Percentiles rank a stretch among this genome's conserved stretches.
phyloP scores from a whole-genome alignment of 1,140 invertebrate genomes.

The Octopus bimaculoides region DNA sequence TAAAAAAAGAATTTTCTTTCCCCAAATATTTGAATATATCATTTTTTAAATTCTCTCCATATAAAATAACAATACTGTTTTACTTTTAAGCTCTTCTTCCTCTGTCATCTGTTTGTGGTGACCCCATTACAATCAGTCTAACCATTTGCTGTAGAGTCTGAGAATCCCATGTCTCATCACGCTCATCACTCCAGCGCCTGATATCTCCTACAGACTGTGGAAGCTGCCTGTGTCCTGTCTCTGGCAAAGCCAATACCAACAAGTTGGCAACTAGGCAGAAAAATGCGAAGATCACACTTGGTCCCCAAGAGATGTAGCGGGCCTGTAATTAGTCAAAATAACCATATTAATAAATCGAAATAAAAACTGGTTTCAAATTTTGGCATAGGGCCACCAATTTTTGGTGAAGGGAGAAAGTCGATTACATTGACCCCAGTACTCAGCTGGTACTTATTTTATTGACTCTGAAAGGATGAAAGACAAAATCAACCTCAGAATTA shows the following conservation, averaged over 20 bases:
- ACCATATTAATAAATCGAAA: neutral
- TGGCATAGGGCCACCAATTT: no score
- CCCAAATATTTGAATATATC: no score
- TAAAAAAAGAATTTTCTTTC: no score
- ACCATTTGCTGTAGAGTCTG: neutral
- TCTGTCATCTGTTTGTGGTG: neutral
- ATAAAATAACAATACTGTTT: no score
- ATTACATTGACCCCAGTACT: no score
- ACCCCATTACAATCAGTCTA: neutral
- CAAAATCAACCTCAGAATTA: no score
- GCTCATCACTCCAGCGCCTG: neutral
- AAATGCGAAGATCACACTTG: constrained; percentile 27
- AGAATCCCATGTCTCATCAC: neutral
- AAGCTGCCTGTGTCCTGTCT: constrained; percentile 26
- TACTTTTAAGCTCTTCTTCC: no score
- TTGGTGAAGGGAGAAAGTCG: no score
- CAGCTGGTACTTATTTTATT: no score
- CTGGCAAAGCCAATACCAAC: constrained; percentile 28
- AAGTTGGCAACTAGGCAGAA: constrained; percentile 24
- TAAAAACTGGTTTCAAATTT: neutral
- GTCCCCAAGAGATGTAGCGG: constrained; percentile 24
- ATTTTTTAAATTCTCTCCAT: no score
- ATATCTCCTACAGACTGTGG: constrained; percentile 31
- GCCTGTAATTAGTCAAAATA: constrained; percentile 22
- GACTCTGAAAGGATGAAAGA: no score